Conservation (phyloP, 2,888 invertebrate species). For the Lycocerus yunnanus region DNA sequence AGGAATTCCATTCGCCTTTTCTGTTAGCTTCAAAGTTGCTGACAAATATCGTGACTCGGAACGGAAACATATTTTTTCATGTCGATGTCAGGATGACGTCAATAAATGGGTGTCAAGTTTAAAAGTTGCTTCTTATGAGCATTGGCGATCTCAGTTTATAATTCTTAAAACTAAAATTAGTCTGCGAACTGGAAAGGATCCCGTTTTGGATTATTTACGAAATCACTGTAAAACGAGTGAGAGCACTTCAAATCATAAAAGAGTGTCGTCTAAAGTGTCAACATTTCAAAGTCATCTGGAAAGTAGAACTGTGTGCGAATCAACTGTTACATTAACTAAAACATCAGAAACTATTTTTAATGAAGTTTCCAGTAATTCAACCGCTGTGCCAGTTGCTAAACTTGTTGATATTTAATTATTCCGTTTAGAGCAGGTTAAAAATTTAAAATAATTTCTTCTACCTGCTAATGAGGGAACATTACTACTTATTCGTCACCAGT, state of each 20-base stretch:
- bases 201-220: constrained; percentile 49
- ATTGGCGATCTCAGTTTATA: constrained; percentile 66
- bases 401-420: constrained; percentile 31
- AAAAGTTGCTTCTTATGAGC: constrained; percentile 73
- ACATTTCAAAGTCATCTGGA: constrained; percentile 50
- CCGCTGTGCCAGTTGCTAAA: constrained; percentile 22
- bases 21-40: constrained; percentile 65
- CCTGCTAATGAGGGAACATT: too few relatives aligned
- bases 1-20: constrained; percentile 75
- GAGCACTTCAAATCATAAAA: constrained; percentile 34
- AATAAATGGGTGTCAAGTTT: constrained; percentile 72
- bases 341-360: constrained; percentile 5
- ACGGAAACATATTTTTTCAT: constrained; percentile 69
- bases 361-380: not conserved
- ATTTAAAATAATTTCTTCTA: not conserved
- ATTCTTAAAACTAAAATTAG: constrained; percentile 69
- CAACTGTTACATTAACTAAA: not conserved
- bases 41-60: constrained; percentile 60
- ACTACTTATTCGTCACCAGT: too few relatives aligned
- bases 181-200: constrained; percentile 69
- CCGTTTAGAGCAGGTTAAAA: not conserved
- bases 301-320: constrained; percentile 19
- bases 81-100: constrained; percentile 71
- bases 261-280: constrained; percentile 40
- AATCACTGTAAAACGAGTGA: constrained; percentile 40